Conservation (phyloP, 1,140 invertebrate species). For the Trachymyrmex septentrionalis region DNA sequence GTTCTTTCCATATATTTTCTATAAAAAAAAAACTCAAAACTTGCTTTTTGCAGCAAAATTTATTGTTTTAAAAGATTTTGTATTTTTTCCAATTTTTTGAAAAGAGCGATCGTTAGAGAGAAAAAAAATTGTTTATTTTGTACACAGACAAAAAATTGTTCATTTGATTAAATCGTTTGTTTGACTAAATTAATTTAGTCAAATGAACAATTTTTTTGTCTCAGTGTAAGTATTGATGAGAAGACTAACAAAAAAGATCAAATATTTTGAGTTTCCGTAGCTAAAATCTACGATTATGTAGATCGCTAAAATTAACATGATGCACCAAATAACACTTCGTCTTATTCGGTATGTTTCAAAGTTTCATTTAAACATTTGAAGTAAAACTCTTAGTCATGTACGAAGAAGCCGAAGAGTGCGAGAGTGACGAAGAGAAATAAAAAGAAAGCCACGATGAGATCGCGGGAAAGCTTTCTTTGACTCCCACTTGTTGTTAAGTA, state of each 20-base stretch:
- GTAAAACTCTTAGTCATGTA: background rate
- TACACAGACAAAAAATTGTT: too few species aligned
- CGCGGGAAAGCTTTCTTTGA: constrained; percentile 49
- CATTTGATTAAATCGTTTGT: too few species aligned
- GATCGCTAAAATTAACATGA: background rate
- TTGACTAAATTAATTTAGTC: too few species aligned
- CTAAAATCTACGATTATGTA: background rate
- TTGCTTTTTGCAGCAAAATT: background rate
- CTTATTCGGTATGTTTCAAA: constrained; percentile 8
- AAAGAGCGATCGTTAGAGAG: background rate
- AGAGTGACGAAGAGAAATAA: background rate
- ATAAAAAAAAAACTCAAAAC: background rate
- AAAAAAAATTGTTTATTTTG: too few species aligned
- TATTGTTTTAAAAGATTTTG: background rate
- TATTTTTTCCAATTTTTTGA: background rate
- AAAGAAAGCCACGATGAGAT: constrained; percentile 18
- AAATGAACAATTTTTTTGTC: too few species aligned
- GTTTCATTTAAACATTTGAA: constrained; percentile 3
- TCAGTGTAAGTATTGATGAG: too few species aligned
- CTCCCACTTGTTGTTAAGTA: constrained; percentile 60
- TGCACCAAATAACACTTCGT: background rate
- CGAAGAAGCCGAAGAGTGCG: background rate
- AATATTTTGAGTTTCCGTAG: background rate
- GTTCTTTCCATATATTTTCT: too few species aligned
- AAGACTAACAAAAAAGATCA: background rate